phyloP scores from a whole-genome alignment of 2,113 vertebrate genomes.

The Bubalus kerabau region DNA sequence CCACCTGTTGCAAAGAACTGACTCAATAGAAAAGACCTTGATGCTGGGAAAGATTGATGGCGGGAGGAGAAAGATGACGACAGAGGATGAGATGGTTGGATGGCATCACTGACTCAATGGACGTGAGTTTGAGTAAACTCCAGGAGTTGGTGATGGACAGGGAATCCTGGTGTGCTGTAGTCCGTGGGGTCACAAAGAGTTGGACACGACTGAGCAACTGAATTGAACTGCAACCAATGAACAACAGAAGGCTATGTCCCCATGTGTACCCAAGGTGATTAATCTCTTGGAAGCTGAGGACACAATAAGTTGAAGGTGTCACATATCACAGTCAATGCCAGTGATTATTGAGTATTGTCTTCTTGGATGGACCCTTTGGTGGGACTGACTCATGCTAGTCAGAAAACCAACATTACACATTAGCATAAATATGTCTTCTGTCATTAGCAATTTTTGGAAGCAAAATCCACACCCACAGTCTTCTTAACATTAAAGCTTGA shows the following conservation, averaged over 20 bases:
- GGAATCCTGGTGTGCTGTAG: rapidly evolving
- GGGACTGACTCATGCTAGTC: background rate
- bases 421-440: background rate
- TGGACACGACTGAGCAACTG: rapidly evolving
- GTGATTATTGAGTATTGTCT: background rate
- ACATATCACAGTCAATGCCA: background rate
- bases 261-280: background rate
- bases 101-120: background rate
- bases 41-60: background rate
- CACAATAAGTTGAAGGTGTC: constrained; percentile 10
- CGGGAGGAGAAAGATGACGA: rapidly evolving
- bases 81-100: background rate
- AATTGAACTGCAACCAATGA: background rate
- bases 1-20: background rate
- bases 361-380: background rate
- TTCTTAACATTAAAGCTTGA: background rate
- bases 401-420: background rate
- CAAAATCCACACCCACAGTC: background rate
- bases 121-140: background rate
- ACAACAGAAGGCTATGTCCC: background rate
- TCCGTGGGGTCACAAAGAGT: background rate
- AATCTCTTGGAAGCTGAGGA: constrained; percentile 19
- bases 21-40: background rate
- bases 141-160: background rate
- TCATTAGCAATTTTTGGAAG: background rate